Percentiles rank a stretch among this genome's conserved stretches.
These are phyloP conservation scores for Stenodera caucasica DNA, from an alignment of 2,888 invertebrate genomes.

Conservation along the genomic window DNA sequence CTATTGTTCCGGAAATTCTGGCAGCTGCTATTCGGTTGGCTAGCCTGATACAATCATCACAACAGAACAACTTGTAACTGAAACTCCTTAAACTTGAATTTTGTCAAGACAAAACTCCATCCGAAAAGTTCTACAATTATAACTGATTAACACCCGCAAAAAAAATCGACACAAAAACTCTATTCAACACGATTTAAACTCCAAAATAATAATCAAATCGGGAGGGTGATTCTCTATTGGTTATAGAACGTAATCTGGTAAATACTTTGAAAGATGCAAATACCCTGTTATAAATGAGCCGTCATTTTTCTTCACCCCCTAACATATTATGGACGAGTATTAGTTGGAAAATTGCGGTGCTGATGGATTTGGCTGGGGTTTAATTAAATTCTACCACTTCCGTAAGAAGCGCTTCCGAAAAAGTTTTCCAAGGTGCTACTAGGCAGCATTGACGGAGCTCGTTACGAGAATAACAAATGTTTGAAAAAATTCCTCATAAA, in stretches of 20 bases:
- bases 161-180: no score
- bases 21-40: slow-evolving; percentile 33
- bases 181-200: no score
- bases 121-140: no score
- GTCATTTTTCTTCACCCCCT: slow-evolving; percentile 42
- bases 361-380: slow-evolving; percentile 45
- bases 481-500: no score
- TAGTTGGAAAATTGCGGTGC: slow-evolving; percentile 46
- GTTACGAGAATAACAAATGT: slow-evolving; percentile 34
- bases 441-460: slow-evolving; percentile 32
- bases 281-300: slow-evolving; percentile 45
- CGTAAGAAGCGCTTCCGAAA: slow-evolving; percentile 20
- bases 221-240: not conserved
- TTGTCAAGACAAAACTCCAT: not conserved
- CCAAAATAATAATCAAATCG: no score
- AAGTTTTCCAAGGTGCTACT: slow-evolving; percentile 28
- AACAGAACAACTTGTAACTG: slow-evolving; percentile 29
- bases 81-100: not conserved
- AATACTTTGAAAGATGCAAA: slow-evolving; percentile 41
- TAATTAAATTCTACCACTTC: slow-evolving; percentile 48
- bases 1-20: slow-evolving; percentile 32
- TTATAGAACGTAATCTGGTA: slow-evolving; percentile 18
- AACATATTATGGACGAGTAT: slow-evolving; percentile 43
- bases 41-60: slow-evolving; percentile 26
- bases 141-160: no score